Conservation (phyloP, 2,113 vertebrate genomes). For the Ptilorrhoa leucosticta region DNA sequence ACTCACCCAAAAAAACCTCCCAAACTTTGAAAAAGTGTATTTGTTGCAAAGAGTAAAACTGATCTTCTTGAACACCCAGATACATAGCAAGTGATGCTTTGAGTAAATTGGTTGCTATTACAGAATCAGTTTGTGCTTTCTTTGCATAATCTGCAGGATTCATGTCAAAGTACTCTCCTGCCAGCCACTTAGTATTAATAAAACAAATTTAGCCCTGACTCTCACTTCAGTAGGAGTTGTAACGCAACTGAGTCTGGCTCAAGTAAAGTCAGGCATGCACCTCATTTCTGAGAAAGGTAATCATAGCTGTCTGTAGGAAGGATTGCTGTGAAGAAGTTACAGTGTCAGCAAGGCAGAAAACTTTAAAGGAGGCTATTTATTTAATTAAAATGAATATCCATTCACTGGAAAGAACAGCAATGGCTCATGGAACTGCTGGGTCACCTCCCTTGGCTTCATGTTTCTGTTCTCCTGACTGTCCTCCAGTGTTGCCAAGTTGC, state of each 20-base stretch:
- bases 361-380: not conserved
- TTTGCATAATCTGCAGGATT: not conserved
- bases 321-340: not conserved
- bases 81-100: not conserved
- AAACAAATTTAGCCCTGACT: not conserved
- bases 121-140: not conserved
- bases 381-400: slow-evolving; percentile 14
- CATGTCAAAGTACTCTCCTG: not conserved
- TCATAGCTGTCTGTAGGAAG: not conserved
- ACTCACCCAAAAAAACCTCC: not conserved
- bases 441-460: not conserved
- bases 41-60: not conserved
- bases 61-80: not conserved
- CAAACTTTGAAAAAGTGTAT: not conserved
- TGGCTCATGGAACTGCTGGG: slow-evolving; percentile 11
- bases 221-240: not conserved
- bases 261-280: not conserved
- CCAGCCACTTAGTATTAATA: not conserved
- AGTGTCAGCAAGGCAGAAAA: not conserved
- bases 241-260: not conserved
- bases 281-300: not conserved
- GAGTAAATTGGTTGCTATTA: not conserved
- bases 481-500: slow-evolving; percentile 1
- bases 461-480: not conserved
- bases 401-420: slow-evolving; percentile 4